Evolutionary conservation across 2,113 vertebrate genomes (phyloP).

Genomic region (Myotis davidii): DNA sequence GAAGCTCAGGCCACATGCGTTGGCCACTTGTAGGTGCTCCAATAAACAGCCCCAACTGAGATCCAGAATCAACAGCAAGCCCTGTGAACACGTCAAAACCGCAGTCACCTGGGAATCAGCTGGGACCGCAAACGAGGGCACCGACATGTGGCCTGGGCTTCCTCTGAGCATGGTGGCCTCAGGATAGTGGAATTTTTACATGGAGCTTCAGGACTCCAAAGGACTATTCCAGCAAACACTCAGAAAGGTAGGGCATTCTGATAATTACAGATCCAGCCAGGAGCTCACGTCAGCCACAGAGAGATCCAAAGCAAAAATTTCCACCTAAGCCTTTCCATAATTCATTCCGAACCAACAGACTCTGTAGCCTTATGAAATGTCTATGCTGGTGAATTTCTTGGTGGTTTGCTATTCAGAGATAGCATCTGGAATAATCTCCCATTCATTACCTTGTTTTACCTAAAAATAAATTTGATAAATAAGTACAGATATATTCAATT

Average conservation of each 20-base stretch:
- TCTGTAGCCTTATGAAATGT: neutral
- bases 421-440: neutral
- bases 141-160: neutral
- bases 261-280: neutral
- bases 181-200: neutral
- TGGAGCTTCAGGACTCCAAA: neutral
- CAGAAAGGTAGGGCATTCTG: neutral
- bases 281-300: neutral
- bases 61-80: neutral
- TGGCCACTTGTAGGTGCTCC: neutral
- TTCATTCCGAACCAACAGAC: neutral
- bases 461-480: conserved; percentile 17
- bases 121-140: neutral
- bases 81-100: neutral
- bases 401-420: neutral
- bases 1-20: neutral
- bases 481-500: neutral
- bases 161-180: neutral
- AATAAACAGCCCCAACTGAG: neutral
- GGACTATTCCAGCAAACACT: neutral
- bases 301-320: neutral
- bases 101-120: neutral
- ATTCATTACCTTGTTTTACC: neutral
- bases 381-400: neutral
- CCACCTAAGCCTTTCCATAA: neutral